Percentiles rank a stretch among this genome's conserved stretches.
Conservation (phyloP, 1,140 invertebrate genomes). For the Conus ventricosus region DNA sequence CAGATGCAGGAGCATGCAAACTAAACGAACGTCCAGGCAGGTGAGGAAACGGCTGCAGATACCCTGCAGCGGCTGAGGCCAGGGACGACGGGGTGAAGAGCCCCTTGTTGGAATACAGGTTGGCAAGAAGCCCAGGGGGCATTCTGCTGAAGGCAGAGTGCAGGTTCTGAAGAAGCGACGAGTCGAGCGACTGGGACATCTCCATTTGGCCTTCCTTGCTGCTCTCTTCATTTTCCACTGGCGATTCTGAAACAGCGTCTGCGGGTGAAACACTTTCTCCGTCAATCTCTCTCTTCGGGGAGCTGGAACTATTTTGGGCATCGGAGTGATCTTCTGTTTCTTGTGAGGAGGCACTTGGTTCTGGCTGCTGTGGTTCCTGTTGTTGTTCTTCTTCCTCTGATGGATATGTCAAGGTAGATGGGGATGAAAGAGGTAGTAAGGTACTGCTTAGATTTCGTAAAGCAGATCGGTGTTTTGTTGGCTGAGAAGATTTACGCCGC, state of each 20-base stretch:
- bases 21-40: constrained; percentile 22
- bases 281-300: not conserved
- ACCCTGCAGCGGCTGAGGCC: constrained; percentile 23
- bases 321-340: not conserved
- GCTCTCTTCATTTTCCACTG: not conserved
- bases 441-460: not conserved
- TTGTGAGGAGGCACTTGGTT: not conserved
- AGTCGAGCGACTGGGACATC: not conserved
- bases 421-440: not conserved
- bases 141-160: constrained; percentile 18
- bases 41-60: not conserved
- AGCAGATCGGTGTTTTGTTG: constrained; percentile 33
- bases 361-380: not conserved
- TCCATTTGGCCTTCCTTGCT: not conserved
- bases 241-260: not conserved
- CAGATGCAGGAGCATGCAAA: constrained; percentile 24
- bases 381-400: not conserved
- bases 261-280: not conserved
- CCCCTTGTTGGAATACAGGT: constrained; percentile 4
- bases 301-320: not conserved
- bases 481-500: constrained; percentile 57
- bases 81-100: not conserved
- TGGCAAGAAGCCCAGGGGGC: not conserved
- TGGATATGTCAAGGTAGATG: not conserved
- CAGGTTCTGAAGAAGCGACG: constrained; percentile 10